These are phyloP conservation scores for Mantis religiosa DNA, from an alignment of 2,888 invertebrate species.

Conservation along the genomic window DNA sequence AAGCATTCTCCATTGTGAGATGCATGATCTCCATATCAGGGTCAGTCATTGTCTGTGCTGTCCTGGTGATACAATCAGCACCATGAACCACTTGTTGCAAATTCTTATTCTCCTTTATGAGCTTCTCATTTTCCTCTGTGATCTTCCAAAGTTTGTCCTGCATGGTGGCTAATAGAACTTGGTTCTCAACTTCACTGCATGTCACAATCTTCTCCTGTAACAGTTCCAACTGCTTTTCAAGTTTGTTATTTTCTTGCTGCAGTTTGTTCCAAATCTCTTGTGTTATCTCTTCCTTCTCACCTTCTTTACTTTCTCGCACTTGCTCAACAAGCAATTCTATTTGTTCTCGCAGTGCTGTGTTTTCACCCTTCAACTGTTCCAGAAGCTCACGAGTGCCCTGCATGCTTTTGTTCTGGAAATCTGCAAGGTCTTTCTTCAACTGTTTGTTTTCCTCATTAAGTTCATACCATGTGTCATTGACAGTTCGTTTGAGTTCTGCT, in stretches of 20 bases:
- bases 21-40: constrained; percentile 4
- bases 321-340: constrained; percentile 1
- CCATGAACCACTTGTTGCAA: neutral
- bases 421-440: neutral
- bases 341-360: constrained; percentile 8
- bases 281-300: neutral
- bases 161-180: neutral
- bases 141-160: neutral
- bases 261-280: neutral
- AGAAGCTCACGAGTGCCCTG: neutral
- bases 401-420: neutral
- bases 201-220: neutral
- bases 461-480: neutral
- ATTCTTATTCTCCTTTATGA: neutral
- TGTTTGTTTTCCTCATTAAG: neutral
- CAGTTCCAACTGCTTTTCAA: neutral
- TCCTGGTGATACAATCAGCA: neutral
- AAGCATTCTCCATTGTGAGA: constrained; percentile 3
- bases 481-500: neutral
- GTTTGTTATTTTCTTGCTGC: neutral
- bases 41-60: constrained; percentile 1
- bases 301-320: neutral
- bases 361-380: constrained; percentile 11
- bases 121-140: neutral
- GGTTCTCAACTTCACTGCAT: neutral